Conservation (phyloP, 2,888 invertebrate species). For the Watsonalla cultraria region DNA sequence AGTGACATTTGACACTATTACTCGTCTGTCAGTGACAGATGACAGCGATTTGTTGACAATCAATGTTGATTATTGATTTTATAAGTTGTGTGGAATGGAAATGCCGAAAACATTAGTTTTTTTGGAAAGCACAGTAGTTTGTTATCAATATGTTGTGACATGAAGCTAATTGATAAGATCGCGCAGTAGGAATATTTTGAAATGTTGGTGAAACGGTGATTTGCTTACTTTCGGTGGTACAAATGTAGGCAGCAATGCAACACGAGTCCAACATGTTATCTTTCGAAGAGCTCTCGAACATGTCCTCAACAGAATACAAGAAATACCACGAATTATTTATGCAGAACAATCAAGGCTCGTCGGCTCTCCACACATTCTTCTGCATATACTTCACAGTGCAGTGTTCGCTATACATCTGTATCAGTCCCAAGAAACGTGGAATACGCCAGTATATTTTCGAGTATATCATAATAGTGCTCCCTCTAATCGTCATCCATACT, state of each 20-base stretch:
- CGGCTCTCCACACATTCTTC: constrained; percentile 68
- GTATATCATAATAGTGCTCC: constrained; percentile 75
- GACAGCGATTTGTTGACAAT: too few species aligned
- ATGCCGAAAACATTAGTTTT: too few species aligned
- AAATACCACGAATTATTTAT: constrained; percentile 72
- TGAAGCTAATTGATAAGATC: too few species aligned
- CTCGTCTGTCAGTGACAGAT: too few species aligned
- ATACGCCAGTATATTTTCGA: constrained; percentile 64
- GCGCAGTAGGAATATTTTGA: too few species aligned
- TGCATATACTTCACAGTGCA: constrained; percentile 61
- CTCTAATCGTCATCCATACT: constrained; percentile 78
- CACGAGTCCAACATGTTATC: constrained; percentile 2
- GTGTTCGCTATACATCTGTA: constrained; percentile 44
- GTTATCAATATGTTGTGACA: too few species aligned
- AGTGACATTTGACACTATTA: too few species aligned
- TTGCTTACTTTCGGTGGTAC: too few species aligned
- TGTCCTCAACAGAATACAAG: constrained; percentile 63
- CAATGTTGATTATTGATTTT: too few species aligned
- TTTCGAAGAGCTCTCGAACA: constrained; percentile 11
- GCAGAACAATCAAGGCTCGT: constrained; percentile 76
- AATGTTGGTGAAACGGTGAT: too few species aligned
- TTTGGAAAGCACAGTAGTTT: too few species aligned
- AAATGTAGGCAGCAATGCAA: neutral
- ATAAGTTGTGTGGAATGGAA: too few species aligned
- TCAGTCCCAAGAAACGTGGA: constrained; percentile 23